A percentile compares a stretch with the other conserved stretches of the same genome.
These are phyloP conservation scores for Alexandromys fortis DNA, from an alignment of 2,113 vertebrate genomes.

Conservation along the genomic window DNA sequence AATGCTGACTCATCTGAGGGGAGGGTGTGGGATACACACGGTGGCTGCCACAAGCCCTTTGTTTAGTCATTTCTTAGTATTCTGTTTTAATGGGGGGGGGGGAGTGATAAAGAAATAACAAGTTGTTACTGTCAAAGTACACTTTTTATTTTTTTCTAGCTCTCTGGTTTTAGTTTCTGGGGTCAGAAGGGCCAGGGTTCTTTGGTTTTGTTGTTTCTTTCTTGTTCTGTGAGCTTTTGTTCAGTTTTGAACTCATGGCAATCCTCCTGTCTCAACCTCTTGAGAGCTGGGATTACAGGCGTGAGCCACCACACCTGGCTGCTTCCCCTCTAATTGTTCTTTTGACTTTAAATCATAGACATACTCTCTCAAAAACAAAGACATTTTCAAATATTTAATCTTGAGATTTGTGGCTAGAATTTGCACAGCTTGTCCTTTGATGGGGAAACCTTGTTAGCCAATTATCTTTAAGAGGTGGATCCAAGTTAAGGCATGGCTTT, in stretches of 20 bases:
- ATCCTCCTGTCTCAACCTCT: not conserved
- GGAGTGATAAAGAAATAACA: not conserved
- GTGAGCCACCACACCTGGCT: not conserved
- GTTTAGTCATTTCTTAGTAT: not conserved
- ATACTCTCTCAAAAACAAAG: not conserved
- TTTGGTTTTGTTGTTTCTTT: slow-evolving; percentile 9
- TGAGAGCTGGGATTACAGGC: not conserved
- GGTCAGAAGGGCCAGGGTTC: not conserved
- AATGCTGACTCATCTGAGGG: not conserved
- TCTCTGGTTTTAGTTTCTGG: not conserved
- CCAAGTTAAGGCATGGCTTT: no score
- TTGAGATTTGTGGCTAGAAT: not conserved
- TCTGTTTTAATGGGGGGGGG: not conserved
- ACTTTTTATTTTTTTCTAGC: not conserved
- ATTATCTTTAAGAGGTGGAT: no score
- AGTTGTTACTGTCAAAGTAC: not conserved
- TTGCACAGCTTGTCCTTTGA: no score
- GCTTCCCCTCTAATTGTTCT: not conserved
- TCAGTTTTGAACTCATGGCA: not conserved
- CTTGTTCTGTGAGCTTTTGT: not conserved
- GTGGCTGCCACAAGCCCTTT: not conserved
- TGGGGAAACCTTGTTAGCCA: no score
- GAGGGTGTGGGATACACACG: not conserved
- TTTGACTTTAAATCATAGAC: not conserved
- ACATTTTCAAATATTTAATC: not conserved